These are phyloP conservation scores for Lagocephalus sceleratus DNA, from an alignment of 2,797 vertebrate species.

Conservation along the genomic window DNA sequence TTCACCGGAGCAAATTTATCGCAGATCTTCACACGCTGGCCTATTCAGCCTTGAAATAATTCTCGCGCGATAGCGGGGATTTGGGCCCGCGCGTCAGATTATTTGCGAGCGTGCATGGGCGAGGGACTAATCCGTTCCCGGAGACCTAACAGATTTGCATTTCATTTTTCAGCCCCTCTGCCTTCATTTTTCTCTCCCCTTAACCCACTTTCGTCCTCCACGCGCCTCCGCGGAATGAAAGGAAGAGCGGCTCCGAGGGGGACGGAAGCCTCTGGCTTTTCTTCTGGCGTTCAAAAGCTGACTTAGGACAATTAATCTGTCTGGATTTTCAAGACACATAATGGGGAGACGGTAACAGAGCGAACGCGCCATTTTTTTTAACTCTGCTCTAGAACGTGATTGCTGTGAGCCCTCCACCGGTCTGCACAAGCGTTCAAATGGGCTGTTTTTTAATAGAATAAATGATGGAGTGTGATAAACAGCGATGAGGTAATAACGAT, in stretches of 20 bases:
- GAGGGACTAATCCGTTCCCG: constrained; percentile 52
- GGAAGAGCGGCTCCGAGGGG: constrained; percentile 5
- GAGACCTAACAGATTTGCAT: constrained; percentile 63
- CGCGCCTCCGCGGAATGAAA: constrained; percentile 40
- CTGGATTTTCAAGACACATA: constrained; percentile 24
- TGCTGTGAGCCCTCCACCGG: constrained; percentile 25
- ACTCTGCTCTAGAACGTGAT: constrained; percentile 8
- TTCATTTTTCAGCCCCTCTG: constrained; percentile 50
- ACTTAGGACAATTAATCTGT: constrained; percentile 58
- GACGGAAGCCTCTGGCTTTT: constrained; percentile 35
- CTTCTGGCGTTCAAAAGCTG: constrained; percentile 44
- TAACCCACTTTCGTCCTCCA: constrained; percentile 37
- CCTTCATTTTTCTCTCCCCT: constrained; percentile 29
- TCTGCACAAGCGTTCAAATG: too few relatives aligned
- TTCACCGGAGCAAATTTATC: neutral
- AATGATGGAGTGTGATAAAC: too few relatives aligned
- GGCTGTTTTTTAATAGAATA: too few relatives aligned
- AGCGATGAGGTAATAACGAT: too few relatives aligned
- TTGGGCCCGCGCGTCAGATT: constrained; percentile 32
- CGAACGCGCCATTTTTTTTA: constrained; percentile 28
- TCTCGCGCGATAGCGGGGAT: constrained; percentile 16
- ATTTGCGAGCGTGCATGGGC: constrained; percentile 31
- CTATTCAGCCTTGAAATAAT: constrained; percentile 29
- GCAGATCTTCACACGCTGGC: constrained; percentile 10
- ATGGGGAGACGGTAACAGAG: constrained; percentile 3